Base-by-base conservation (phyloP, 1,140 invertebrate species). In the Orchestia grillus region DNA sequence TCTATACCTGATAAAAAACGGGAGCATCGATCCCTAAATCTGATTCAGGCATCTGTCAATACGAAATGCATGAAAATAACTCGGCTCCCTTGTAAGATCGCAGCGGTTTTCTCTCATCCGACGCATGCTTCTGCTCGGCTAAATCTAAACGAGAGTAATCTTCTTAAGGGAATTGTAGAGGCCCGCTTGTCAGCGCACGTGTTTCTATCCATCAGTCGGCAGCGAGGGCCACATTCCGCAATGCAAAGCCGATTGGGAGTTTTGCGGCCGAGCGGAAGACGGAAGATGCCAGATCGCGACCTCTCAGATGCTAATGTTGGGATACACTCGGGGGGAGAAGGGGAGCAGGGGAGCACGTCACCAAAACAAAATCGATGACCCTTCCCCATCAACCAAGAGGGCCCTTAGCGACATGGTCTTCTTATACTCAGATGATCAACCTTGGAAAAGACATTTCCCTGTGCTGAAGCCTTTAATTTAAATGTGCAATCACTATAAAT, bases 81-180 rank as follows among this genome's bases (percentile, higher is more conserved):
- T 91, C 88, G 11, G 15, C 88, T 44, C 41, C 41, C 88, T 15
- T 42, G 4, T 43, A 19, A 41, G 41, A 91, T 42, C 41, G 88
- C 88, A 11, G 88, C 88, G 44, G 43, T 94, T 94, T 44, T 47
- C 44, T 45, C 43, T 94, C 92, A 94, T 94, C 43, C 44, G 6
- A 36, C 36, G 44, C 40, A 44, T 94, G 43, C 92, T 94, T 94
- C 44, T 94, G 43, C 92, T 94, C 92, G 44, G 44, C 41, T 44
- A 45, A 47, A 94, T 94, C 92, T 47, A 94, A 94, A 94, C 92
- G 44, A 47, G 92, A 47, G 41, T 94, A 94, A 94, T 94, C 92
- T 94, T 44, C 92, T 94, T 94, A 94, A 94, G 92, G 92, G 92
- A 94, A 94, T 94, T 94, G 92, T 94, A n/a, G 44, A 44, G 44